Base-by-base conservation (phyloP, 2,113 vertebrate species). In the Felis chaus region DNA sequence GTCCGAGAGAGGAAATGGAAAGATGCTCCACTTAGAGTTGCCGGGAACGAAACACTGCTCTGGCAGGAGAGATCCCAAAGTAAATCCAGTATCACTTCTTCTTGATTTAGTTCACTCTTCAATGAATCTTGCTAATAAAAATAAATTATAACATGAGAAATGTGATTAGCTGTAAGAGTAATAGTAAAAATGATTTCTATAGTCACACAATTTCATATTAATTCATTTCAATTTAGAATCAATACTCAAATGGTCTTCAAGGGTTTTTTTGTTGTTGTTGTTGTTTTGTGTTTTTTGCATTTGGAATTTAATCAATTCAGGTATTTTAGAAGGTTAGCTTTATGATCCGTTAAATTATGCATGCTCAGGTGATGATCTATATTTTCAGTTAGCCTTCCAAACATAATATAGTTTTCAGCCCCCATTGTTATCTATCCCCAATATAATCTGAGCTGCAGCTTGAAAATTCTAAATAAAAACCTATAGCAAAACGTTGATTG, bases 41-140 rank as follows among this genome's bases (percentile, higher is more conserved):
- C 98, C 16, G 99, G 99, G 97, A 99, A 99, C 45, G 98, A 99
- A 92, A 99, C 95, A 3, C 99, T 99, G 97, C 99, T 99, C 83
- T 99, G 99, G 96, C 98, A 98, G 66, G 99, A 99, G 83, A 99
- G 98, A 97, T 99, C 99, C 97, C 99, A 97, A 90, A 99, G 99
- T 39, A 99, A 99, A 65, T 99, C 99, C 91, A 99, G 98, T 4
- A 99, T 98, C 88, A 98, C 98, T 93, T 99, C 99, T 98, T 99
- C 99, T 98, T 99, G 99, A 80, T 98, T 99, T 97, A 99, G 98
- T 95, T 99, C 98, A 86, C 97, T 99, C 97, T 98, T 99, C 98
- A 99, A 97, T 41, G 99, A 97, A 86, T 96, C 98, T 98, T 99
- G 98, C 99, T 99, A 98, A 83, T 68, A 97, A 98, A 73, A 97